Conservation (phyloP, 2,888 invertebrate genomes). For the Entomobrya multifasciata region DNA sequence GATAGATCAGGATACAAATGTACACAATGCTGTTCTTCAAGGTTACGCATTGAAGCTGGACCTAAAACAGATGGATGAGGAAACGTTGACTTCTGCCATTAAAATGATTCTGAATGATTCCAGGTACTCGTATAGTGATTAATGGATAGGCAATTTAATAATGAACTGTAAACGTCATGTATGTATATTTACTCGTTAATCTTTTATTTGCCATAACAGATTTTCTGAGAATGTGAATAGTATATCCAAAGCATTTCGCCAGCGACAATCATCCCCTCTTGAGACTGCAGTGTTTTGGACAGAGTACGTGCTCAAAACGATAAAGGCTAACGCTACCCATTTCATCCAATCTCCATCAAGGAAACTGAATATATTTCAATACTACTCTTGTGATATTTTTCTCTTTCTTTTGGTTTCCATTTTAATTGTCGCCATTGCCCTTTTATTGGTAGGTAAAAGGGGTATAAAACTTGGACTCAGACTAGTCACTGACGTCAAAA, state of each 20-base stretch:
- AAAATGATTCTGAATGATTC: slow-evolving; percentile 40
- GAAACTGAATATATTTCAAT: slow-evolving; percentile 80
- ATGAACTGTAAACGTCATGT: too few species aligned
- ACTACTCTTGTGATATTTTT: slow-evolving; percentile 79
- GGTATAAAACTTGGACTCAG: not conserved
- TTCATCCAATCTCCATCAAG: slow-evolving; percentile 79
- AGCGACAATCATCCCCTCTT: slow-evolving; percentile 80
- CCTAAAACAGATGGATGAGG: slow-evolving; percentile 82
- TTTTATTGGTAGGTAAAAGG: not conserved
- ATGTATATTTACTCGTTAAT: too few species aligned
- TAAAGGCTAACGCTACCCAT: slow-evolving; percentile 79
- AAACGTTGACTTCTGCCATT: slow-evolving; percentile 75
- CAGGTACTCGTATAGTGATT: too few species aligned
- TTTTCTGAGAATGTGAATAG: slow-evolving; percentile 38
- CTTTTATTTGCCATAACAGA: slow-evolving; percentile 12
- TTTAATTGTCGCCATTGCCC: too few species aligned
- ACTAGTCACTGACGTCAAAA: not conserved
- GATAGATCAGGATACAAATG: slow-evolving; percentile 82
- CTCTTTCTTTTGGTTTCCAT: slow-evolving; percentile 2
- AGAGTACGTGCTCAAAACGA: slow-evolving; percentile 80
- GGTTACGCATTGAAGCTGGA: slow-evolving; percentile 83
- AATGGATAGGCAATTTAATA: too few species aligned
- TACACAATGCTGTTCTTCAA: slow-evolving; percentile 83
- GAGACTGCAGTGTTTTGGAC: slow-evolving; percentile 80
- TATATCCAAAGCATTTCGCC: slow-evolving; percentile 69